Percentiles rank a stretch among this genome's conserved stretches.
phyloP scores from a whole-genome alignment of 2,113 vertebrate species.

The Chaenogobius annularis region DNA sequence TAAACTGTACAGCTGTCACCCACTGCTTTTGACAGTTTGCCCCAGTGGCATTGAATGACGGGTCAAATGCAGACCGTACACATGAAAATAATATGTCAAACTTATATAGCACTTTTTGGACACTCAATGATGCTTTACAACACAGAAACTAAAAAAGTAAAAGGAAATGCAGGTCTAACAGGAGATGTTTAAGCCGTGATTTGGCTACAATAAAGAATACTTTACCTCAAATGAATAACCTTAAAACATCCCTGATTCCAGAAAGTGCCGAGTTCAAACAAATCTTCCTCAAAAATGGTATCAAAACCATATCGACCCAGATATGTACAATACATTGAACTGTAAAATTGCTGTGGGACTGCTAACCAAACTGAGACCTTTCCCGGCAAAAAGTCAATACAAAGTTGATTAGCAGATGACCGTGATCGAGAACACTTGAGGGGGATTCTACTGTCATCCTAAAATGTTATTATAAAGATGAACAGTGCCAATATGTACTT shows the following conservation, averaged over 20 bases:
- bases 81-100: no score
- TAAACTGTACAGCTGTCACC: no score
- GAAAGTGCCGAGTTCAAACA: neutral
- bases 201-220: neutral
- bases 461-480: slow-evolving; percentile 2
- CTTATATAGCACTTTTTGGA: no score
- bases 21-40: no score
- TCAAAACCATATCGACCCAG: neutral
- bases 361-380: neutral
- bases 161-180: no score
- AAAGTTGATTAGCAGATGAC: neutral
- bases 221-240: neutral
- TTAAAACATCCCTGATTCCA: neutral
- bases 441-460: neutral
- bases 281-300: neutral
- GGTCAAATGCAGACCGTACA: no score
- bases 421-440: neutral
- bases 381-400: neutral
- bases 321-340: neutral
- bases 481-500: slow-evolving; percentile 1
- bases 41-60: no score
- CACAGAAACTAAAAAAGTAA: no score
- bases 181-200: no score
- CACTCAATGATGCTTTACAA: no score
- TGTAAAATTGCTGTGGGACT: neutral